Conservation (phyloP, 2,888 invertebrate species). For the Dastarcus helophoroides region DNA sequence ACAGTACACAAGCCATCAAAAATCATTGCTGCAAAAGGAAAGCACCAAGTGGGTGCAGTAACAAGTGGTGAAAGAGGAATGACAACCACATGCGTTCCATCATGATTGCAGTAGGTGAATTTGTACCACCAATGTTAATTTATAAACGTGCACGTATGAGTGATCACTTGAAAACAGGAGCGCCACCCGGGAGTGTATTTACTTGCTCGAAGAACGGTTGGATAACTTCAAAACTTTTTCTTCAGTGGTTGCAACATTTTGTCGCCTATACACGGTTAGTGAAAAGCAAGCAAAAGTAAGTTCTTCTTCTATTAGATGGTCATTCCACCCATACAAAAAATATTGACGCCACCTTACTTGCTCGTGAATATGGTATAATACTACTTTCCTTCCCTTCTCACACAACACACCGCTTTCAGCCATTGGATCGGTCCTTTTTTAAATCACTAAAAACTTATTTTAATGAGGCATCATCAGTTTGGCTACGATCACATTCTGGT, state of each 20-base stretch:
- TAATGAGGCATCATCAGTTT: background rate
- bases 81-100: background rate
- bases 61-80: background rate
- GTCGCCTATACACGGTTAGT: conserved; percentile 13
- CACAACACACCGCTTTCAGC: conserved; percentile 19
- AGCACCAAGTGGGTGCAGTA: too few relatives aligned
- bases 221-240: conserved; percentile 16
- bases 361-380: conserved; percentile 16
- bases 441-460: conserved; percentile 13
- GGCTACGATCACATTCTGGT: conserved; percentile 12
- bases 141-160: conserved; percentile 12
- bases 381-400: conserved; percentile 18
- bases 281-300: conserved; percentile 9
- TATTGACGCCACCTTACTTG: conserved; percentile 15
- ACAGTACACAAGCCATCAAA: too few relatives aligned
- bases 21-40: too few relatives aligned
- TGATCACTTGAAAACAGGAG: conserved; percentile 15
- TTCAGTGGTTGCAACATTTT: conserved; percentile 18
- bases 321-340: conserved; percentile 15
- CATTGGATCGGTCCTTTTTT: conserved; percentile 21
- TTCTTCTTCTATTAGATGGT: conserved; percentile 11
- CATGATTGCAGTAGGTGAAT: too few relatives aligned
- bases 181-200: conserved; percentile 13
- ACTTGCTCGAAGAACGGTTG: conserved; percentile 17
- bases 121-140: conserved; percentile 18